Conservation (phyloP, 1,140 invertebrate species). For the Bombus difficillimus region DNA sequence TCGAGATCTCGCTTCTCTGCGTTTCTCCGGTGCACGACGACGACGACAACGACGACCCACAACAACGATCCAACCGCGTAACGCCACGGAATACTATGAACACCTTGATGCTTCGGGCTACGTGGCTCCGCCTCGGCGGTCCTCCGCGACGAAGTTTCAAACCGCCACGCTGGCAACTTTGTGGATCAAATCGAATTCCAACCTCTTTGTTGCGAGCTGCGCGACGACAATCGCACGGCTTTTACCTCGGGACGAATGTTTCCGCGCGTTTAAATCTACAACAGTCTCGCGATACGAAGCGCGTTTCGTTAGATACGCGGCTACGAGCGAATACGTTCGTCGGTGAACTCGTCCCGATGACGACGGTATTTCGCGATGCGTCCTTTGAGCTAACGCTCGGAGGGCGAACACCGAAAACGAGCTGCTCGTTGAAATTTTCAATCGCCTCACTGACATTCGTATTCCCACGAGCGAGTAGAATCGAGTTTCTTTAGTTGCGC, state of each 20-base stretch:
- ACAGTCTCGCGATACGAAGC: too few species aligned
- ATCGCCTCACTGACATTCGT: background rate
- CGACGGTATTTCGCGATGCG: background rate
- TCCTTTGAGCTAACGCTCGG: background rate
- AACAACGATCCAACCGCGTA: background rate
- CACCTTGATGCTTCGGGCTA: background rate
- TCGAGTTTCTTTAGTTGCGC: background rate
- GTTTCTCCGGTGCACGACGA: background rate
- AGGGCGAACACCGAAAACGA: background rate
- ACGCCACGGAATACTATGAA: background rate
- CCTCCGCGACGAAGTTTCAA: constrained; percentile 34
- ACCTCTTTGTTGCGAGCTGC: background rate
- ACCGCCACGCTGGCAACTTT: constrained; percentile 2
- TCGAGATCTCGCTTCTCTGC: background rate
- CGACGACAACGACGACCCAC: background rate
- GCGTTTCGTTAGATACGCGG: background rate
- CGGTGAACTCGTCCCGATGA: too few species aligned
- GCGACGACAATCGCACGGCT: background rate
- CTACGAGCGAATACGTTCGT: too few species aligned
- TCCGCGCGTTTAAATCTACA: background rate
- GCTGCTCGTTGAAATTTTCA: background rate
- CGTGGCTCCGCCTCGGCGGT: background rate
- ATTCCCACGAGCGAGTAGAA: background rate
- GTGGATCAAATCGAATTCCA: constrained; percentile 38
- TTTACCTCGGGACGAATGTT: background rate